Conservation (phyloP, 2,797 vertebrate genomes). For the Pelobates cultripes region DNA sequence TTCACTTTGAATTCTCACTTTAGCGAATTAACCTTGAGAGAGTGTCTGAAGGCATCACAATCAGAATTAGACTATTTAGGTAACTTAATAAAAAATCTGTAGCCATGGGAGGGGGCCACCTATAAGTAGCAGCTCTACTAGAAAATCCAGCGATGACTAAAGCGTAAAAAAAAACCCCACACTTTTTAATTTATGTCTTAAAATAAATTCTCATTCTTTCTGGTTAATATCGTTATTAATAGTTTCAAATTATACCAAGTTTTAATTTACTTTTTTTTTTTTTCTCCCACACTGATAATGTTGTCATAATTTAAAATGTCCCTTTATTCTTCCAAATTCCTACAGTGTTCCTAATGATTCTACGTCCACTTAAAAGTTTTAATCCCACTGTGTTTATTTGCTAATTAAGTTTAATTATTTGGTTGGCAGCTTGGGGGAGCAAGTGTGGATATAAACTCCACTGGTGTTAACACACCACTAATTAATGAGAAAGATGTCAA, state of each 20-base stretch:
- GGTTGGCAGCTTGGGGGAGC: constrained; percentile 32
- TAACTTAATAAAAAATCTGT: too few species aligned
- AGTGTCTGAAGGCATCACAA: too few species aligned
- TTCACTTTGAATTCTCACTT: too few species aligned
- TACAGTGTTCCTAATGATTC: constrained; percentile 7
- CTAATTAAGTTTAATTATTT: constrained; percentile 52
- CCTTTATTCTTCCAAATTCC: neutral
- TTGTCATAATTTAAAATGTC: constrained; percentile 5
- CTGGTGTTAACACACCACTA: constrained; percentile 35
- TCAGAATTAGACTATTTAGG: too few species aligned
- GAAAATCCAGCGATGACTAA: too few species aligned
- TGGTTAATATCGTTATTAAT: neutral
- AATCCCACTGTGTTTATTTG: constrained; percentile 44
- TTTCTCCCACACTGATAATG: neutral
- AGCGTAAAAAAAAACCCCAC: too few species aligned
- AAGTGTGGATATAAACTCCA: constrained; percentile 48
- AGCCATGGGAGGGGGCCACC: too few species aligned
- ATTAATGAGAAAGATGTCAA: constrained; percentile 48
- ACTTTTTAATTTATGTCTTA: neutral
- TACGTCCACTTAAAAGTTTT: constrained; percentile 23
- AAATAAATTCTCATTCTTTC: neutral
- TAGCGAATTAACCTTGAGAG: too few species aligned
- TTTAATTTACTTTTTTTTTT: neutral
- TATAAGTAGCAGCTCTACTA: too few species aligned
- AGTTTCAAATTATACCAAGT: neutral